phyloP scores from a whole-genome alignment of 2,113 vertebrate species.

The Bos javanicus region DNA sequence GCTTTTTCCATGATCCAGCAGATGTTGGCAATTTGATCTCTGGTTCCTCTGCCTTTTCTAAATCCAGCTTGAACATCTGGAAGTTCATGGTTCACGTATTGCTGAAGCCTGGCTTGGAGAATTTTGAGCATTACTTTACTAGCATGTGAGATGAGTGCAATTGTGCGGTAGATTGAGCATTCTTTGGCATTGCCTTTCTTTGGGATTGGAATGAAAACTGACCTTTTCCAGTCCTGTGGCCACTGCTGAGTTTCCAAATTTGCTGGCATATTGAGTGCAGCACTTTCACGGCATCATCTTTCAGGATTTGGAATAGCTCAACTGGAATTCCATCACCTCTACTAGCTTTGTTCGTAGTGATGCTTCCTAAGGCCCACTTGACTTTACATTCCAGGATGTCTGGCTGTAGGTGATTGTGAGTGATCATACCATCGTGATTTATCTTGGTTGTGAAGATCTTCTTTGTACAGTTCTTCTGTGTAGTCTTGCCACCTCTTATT shows the following conservation, averaged over 20 bases:
- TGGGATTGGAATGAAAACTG: not conserved
- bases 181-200: not conserved
- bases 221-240: not conserved
- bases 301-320: not conserved
- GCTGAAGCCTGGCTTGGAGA: not conserved
- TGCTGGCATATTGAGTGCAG: not conserved
- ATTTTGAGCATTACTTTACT: not conserved
- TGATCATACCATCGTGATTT: not conserved
- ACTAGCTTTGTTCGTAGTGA: not conserved
- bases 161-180: not conserved
- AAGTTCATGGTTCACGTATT: not conserved
- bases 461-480: not conserved
- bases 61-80: not conserved
- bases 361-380: not conserved
- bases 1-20: fast-evolving
- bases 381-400: not conserved
- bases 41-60: not conserved
- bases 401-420: not conserved
- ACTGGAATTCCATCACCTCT: not conserved
- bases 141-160: not conserved
- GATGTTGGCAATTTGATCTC: not conserved
- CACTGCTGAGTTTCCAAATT: not conserved
- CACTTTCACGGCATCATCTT: not conserved
- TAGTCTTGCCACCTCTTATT: not conserved
- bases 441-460: not conserved